These are phyloP conservation scores for Alexandromys fortis DNA, from an alignment of 2,113 vertebrate species.

Conservation along the genomic window DNA sequence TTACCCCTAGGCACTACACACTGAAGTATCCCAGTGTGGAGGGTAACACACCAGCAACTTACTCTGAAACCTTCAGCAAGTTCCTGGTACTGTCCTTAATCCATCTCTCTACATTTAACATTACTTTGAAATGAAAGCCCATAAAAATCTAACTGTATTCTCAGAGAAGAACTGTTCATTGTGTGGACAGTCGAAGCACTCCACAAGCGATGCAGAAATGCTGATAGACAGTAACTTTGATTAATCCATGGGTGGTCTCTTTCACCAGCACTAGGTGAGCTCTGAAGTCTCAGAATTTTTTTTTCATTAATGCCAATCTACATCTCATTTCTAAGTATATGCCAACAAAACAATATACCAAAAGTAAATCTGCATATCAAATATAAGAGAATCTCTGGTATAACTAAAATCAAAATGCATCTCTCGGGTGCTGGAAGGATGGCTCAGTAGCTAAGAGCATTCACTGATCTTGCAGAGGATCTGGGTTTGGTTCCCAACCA, in stretches of 20 bases:
- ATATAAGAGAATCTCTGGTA: neutral
- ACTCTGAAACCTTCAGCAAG: slow-evolving; percentile 31
- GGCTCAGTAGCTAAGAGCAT: neutral
- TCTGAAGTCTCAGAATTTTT: neutral
- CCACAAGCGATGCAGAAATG: neutral
- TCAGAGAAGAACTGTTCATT: slow-evolving; percentile 18
- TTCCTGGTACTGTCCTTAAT: slow-evolving; percentile 17
- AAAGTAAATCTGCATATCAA: neutral
- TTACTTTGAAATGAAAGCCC: slow-evolving; percentile 55
- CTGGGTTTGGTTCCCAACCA: neutral
- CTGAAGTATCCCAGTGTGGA: neutral
- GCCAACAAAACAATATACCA: neutral
- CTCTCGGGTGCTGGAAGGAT: neutral
- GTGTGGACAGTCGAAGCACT: neutral
- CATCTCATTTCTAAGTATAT: slow-evolving; percentile 7
- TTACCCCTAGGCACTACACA: neutral
- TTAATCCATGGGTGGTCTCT: neutral
- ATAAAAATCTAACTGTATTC: slow-evolving; percentile 21
- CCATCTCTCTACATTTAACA: slow-evolving; percentile 1
- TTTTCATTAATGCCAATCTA: slow-evolving; percentile 7
- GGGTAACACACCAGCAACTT: neutral
- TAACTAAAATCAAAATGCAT: slow-evolving; percentile 15
- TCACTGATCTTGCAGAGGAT: neutral
- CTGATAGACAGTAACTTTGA: neutral
- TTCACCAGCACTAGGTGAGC: neutral